Percentiles rank a stretch among this genome's conserved stretches.
Evolutionary conservation across 2,888 invertebrate species (phyloP).

Genomic region (Lymantria monacha): DNA sequence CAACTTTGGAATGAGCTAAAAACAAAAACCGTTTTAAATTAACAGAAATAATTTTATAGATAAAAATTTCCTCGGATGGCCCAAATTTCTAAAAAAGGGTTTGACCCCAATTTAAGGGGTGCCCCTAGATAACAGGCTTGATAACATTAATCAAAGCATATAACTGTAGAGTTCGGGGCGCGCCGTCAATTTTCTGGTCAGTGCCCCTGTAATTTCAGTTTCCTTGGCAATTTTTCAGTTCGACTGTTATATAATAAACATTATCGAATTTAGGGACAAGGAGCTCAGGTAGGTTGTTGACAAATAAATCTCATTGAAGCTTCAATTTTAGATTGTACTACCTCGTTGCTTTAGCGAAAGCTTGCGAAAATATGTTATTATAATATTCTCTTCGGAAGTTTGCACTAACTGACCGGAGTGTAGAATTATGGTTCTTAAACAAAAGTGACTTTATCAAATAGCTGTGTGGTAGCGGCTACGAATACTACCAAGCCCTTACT

Average conservation of each 20-base stretch:
- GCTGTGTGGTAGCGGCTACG: too few relatives aligned
- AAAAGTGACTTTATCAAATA: too few relatives aligned
- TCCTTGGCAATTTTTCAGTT: slow-evolving; percentile 68
- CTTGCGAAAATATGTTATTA: too few relatives aligned
- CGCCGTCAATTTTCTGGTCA: slow-evolving; percentile 75
- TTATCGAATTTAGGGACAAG: slow-evolving; percentile 29
- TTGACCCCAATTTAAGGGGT: slow-evolving; percentile 61
- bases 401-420: too few relatives aligned
- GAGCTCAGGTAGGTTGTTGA: slow-evolving; percentile 12
- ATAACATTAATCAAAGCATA: slow-evolving; percentile 78
- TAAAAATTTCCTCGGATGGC: slow-evolving; percentile 39
- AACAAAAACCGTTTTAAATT: slow-evolving; percentile 29
- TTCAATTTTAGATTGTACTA: not conserved
- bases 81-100: slow-evolving; percentile 44
- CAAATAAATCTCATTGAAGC: slow-evolving; percentile 15
- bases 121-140: slow-evolving; percentile 64
- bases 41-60: slow-evolving; percentile 42
- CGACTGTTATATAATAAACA: slow-evolving; percentile 60
- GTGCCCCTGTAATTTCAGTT: slow-evolving; percentile 71
- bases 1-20: slow-evolving; percentile 13
- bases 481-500: too few relatives aligned
- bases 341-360: too few relatives aligned
- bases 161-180: slow-evolving; percentile 51
- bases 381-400: too few relatives aligned
- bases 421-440: too few relatives aligned